phyloP scores from a whole-genome alignment of 2,797 vertebrate genomes.

The Ctenochaetus hawaiiensis region DNA sequence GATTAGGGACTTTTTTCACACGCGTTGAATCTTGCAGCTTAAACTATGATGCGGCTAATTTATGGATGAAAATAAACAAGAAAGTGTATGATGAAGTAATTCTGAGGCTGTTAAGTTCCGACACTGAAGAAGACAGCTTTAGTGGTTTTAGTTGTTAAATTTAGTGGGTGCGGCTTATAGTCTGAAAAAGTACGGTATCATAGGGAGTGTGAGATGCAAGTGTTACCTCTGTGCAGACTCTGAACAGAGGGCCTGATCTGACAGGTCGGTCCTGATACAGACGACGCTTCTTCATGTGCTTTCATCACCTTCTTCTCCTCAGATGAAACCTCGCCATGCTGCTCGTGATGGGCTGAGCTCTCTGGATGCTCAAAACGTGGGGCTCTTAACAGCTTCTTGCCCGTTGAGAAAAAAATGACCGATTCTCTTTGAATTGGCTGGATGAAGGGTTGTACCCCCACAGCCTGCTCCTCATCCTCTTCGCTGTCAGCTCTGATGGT shows the following conservation, averaged over 20 bases:
- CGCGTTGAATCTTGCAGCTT: too few relatives aligned
- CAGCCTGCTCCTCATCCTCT: background rate
- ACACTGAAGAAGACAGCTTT: too few relatives aligned
- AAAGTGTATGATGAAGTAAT: too few relatives aligned
- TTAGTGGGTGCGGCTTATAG: too few relatives aligned
- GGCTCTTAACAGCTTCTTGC: slow-evolving; percentile 70
- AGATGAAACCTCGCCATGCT: slow-evolving; percentile 1
- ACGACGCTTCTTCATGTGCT: background rate
- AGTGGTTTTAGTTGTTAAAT: too few relatives aligned
- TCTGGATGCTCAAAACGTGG: slow-evolving; percentile 54
- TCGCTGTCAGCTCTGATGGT: background rate
- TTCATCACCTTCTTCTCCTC: background rate
- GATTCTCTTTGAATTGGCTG: slow-evolving; percentile 81
- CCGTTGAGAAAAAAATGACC: slow-evolving; percentile 85
- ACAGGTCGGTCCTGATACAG: slow-evolving; percentile 1
- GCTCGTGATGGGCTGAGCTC: slow-evolving; percentile 7
- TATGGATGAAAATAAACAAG: too few relatives aligned
- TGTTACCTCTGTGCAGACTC: slow-evolving; percentile 64
- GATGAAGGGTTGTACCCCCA: slow-evolving; percentile 64
- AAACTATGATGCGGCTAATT: too few relatives aligned
- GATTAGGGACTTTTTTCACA: too few relatives aligned
- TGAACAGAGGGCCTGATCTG: slow-evolving; percentile 19
- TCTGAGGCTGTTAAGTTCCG: too few relatives aligned
- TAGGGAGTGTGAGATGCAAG: background rate
- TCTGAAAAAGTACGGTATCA: too few relatives aligned